A percentile compares a stretch with the other conserved stretches of the same genome.
phyloP scores from a whole-genome alignment of 2,888 invertebrate species.

The Hypomecis punctinalis region DNA sequence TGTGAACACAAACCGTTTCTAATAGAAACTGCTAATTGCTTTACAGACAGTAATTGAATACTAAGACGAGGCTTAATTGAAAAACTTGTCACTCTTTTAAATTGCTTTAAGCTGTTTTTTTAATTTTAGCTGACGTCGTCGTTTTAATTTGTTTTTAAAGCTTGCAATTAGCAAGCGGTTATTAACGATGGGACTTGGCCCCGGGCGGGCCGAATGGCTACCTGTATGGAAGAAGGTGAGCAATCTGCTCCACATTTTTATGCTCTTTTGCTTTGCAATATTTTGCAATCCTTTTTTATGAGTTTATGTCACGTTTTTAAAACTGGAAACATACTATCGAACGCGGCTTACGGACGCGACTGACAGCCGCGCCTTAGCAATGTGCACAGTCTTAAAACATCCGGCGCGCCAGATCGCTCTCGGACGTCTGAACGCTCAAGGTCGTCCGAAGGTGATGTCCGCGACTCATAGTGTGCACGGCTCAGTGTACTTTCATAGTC shows the following conservation, averaged over 20 bases:
- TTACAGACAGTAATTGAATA: constrained; percentile 14
- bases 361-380: too few relatives aligned
- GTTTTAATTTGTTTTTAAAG: constrained; percentile 18
- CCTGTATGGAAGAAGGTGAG: background rate
- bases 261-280: background rate
- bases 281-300: too few relatives aligned
- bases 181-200: constrained; percentile 3
- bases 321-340: too few relatives aligned
- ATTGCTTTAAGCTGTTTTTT: constrained; percentile 25
- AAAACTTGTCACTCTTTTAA: constrained; percentile 26
- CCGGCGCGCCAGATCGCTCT: too few relatives aligned
- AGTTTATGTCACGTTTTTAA: too few relatives aligned
- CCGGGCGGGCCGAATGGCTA: background rate
- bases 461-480: too few relatives aligned
- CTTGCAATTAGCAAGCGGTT: constrained; percentile 8
- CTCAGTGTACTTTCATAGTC: too few relatives aligned
- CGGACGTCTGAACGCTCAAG: too few relatives aligned
- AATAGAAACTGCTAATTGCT: constrained; percentile 13
- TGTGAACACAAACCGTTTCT: background rate
- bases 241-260: background rate
- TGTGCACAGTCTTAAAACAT: too few relatives aligned
- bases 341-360: too few relatives aligned
- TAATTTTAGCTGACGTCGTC: constrained; percentile 16
- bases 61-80: constrained; percentile 19
- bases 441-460: too few relatives aligned